Evolutionary conservation across 2,888 invertebrate genomes (phyloP).

Genomic region (Hyposoter didymator): DNA sequence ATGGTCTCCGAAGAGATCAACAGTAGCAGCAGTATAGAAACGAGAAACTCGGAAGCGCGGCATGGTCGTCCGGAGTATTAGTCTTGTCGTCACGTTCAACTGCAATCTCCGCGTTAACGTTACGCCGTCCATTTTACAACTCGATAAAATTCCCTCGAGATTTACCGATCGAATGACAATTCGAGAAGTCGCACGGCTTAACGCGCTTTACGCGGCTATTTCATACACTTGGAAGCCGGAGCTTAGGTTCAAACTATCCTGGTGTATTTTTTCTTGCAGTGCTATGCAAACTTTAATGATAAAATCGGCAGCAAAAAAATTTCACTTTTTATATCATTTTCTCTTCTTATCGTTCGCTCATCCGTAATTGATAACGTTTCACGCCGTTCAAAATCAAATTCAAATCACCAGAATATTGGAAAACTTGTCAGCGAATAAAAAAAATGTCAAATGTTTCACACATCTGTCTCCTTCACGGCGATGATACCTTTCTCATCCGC

Average conservation of each 20-base stretch:
- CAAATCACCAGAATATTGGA: conserved; percentile 29
- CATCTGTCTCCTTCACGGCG: conserved; percentile 11
- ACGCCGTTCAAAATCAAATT: conserved; percentile 57
- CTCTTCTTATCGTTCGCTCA: conserved; percentile 3
- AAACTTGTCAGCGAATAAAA: neutral
- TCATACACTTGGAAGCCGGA: neutral
- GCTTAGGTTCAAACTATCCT: neutral
- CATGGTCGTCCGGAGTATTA: conserved; percentile 43
- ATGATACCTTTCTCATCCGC: conserved; percentile 31
- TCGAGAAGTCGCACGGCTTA: conserved; percentile 16
- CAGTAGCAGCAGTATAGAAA: conserved; percentile 17
- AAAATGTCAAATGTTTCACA: conserved; percentile 20
- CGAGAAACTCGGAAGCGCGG: conserved; percentile 27
- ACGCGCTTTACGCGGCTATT: neutral
- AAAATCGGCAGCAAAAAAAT: neutral
- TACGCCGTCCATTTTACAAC: conserved; percentile 39
- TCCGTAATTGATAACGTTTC: conserved; percentile 39
- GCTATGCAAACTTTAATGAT: neutral
- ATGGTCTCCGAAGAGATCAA: conserved; percentile 33
- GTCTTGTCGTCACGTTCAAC: conserved; percentile 52
- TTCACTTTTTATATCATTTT: neutral
- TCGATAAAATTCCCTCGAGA: conserved; percentile 4
- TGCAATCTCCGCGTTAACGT: conserved; percentile 5
- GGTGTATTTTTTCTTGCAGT: neutral
- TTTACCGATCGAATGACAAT: conserved; percentile 29